A percentile compares a stretch with the other conserved stretches of the same genome.
Evolutionary conservation across 2,888 invertebrate species (phyloP).

Genomic region (Pristionchus arcanus): DNA sequence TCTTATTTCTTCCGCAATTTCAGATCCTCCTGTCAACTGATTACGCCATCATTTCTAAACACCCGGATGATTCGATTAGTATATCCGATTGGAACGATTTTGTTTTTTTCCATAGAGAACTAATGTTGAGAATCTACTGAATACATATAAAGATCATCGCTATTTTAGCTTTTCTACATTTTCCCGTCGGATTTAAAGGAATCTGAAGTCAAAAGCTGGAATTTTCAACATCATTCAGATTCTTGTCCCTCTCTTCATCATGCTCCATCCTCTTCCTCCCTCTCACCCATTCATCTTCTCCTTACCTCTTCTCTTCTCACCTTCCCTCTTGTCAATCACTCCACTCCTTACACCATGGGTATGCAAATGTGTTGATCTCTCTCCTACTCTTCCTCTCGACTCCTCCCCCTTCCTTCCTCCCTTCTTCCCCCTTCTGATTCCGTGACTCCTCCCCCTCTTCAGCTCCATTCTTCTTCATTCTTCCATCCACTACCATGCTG

Average conservation of each 20-base stretch:
- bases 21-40: background rate
- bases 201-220: background rate
- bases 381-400: background rate
- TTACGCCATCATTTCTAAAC: too few relatives aligned
- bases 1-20: background rate
- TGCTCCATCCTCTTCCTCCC: background rate
- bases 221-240: background rate
- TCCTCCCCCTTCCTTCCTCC: conserved; percentile 27
- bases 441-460: conserved; percentile 53
- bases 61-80: too few relatives aligned
- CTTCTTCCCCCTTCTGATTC: conserved; percentile 28
- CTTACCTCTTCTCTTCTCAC: background rate
- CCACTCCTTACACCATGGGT: conserved; percentile 26
- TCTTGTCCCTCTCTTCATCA: background rate
- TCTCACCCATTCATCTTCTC: background rate
- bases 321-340: conserved; percentile 40
- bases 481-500: conserved; percentile 56
- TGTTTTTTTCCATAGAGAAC: too few relatives aligned
- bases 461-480: background rate
- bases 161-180: too few relatives aligned
- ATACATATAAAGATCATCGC: too few relatives aligned
- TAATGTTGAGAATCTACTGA: too few relatives aligned
- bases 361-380: conserved; percentile 36
- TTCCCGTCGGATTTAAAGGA: background rate
- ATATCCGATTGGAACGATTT: too few relatives aligned